Evolutionary conservation across 2,797 vertebrate genomes (phyloP).

Genomic region (Anabacerthia variegaticeps): DNA sequence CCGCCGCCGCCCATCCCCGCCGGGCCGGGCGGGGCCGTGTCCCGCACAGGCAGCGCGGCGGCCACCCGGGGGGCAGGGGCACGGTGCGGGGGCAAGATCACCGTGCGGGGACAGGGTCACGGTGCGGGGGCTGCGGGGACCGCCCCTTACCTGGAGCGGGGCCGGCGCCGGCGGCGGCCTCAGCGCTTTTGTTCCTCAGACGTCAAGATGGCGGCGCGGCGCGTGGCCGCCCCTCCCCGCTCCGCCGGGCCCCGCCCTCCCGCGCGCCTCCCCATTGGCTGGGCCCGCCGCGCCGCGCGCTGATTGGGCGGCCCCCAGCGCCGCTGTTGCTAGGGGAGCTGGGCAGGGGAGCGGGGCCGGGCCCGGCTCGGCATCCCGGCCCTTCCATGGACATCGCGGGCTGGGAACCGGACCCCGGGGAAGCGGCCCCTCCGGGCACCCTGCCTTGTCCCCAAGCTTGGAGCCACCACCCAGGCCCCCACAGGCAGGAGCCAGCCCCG

Average conservation of each 20-base stretch:
- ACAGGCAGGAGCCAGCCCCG: too few relatives aligned
- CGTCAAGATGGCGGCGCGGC: conserved; percentile 75
- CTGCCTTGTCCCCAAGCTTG: too few relatives aligned
- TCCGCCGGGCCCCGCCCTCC: background rate
- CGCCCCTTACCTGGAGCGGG: conserved; percentile 44
- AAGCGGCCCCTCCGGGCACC: fast-evolving
- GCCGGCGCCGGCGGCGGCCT: background rate
- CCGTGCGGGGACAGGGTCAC: too few relatives aligned
- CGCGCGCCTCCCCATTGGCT: conserved; percentile 61
- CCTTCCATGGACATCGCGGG: fast-evolving
- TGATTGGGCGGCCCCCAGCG: conserved; percentile 55
- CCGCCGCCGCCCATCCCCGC: background rate
- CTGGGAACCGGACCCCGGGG: background rate
- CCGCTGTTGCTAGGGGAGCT: conserved; percentile 68
- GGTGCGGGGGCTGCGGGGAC: too few relatives aligned
- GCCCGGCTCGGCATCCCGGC: fast-evolving
- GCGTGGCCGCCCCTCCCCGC: conserved; percentile 41
- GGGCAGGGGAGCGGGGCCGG: too few relatives aligned
- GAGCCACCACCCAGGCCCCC: too few relatives aligned
- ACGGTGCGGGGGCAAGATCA: background rate
- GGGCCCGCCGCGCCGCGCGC: background rate
- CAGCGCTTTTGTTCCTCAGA: conserved; percentile 77
- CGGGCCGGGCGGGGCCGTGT: too few relatives aligned
- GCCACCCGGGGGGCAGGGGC: too few relatives aligned
- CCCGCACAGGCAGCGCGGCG: too few relatives aligned